These are phyloP conservation scores for Nomada hirtipes DNA, from an alignment of 2,888 invertebrate genomes.

Conservation along the genomic window DNA sequence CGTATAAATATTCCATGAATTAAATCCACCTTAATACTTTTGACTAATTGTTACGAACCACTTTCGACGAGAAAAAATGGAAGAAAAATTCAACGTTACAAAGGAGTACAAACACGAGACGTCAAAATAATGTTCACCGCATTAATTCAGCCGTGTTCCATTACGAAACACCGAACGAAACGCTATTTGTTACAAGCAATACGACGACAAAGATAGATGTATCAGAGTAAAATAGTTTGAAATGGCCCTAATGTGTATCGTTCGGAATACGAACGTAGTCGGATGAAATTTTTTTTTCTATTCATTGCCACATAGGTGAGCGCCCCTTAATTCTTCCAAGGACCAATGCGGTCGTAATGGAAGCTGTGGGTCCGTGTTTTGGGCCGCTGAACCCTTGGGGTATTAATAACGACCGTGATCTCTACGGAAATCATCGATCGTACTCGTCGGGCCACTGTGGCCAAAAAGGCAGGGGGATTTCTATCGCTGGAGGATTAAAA, in stretches of 20 bases:
- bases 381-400: slow-evolving; percentile 35
- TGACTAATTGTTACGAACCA: no score
- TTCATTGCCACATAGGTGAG: slow-evolving; percentile 29
- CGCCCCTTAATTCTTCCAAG: slow-evolving; percentile 22
- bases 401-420: slow-evolving; percentile 41
- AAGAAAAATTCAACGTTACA: background rate
- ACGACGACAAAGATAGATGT: background rate
- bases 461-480: slow-evolving; percentile 14
- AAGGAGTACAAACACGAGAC: background rate
- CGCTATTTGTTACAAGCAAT: background rate
- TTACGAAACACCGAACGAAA: background rate
- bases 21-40: no score
- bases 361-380: slow-evolving; percentile 2
- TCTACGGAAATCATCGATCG: slow-evolving; percentile 34
- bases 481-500: slow-evolving; percentile 6
- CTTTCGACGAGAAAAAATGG: no score
- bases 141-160: no score
- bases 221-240: background rate
- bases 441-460: slow-evolving; percentile 6
- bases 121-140: no score
- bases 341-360: slow-evolving; percentile 4
- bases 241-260: background rate
- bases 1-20: no score
- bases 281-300: background rate
- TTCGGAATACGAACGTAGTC: background rate